phyloP scores from a whole-genome alignment of 1,140 invertebrate species.

The Eupristina koningsbergeri region DNA sequence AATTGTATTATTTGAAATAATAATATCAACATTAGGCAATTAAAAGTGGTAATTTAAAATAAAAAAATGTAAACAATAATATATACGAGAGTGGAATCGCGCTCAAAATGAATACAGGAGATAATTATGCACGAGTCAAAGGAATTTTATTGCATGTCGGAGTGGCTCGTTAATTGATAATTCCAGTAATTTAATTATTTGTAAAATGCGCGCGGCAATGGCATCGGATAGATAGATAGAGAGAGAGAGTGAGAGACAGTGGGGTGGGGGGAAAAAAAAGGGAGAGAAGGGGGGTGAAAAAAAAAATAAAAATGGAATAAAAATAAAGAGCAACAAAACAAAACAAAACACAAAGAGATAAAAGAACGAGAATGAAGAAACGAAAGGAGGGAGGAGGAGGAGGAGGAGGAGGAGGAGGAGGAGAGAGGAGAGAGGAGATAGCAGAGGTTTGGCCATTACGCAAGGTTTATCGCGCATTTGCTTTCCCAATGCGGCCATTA shows the following conservation, averaged over 20 bases:
- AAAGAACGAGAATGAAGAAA: background rate
- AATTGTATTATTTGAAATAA: background rate
- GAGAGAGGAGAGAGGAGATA: slow-evolving; percentile 10
- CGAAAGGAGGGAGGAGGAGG: background rate
- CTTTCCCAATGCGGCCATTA: slow-evolving; percentile 55
- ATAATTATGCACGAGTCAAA: slow-evolving; percentile 34
- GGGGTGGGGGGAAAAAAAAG: background rate
- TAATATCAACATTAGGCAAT: background rate
- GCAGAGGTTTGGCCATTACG: slow-evolving; percentile 31
- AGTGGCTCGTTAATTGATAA: slow-evolving; percentile 41
- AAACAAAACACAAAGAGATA: too few relatives aligned
- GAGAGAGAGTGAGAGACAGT: background rate
- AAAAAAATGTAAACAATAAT: slow-evolving; percentile 25
- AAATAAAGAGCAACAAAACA: too few relatives aligned
- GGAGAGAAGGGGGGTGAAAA: background rate
- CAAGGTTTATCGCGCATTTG: slow-evolving; percentile 52
- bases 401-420: background rate
- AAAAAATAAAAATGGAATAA: background rate
- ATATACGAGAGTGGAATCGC: background rate
- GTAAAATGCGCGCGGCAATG: slow-evolving; percentile 20
- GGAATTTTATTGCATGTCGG: slow-evolving; percentile 23
- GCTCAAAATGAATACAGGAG: background rate
- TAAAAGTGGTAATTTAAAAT: slow-evolving; percentile 4
- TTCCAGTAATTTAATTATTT: slow-evolving; percentile 45
- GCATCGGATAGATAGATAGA: background rate